Conservation (phyloP, 2,888 invertebrate genomes). For the Eustalomyia histrio region DNA sequence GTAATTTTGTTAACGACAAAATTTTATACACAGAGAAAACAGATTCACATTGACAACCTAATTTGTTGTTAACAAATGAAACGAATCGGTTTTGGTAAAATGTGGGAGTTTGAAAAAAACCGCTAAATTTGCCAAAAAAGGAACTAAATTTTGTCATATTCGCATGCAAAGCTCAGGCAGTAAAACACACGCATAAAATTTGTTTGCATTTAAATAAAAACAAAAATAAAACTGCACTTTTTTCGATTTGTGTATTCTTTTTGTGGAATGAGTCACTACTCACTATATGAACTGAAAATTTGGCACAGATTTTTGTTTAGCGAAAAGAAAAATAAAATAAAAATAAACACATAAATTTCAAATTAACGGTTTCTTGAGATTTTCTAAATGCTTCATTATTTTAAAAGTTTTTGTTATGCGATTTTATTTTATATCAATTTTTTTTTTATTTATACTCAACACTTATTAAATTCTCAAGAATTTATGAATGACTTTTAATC, state of each 20-base stretch:
- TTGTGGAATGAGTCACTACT: constrained; percentile 52
- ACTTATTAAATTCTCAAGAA: neutral
- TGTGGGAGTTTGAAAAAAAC: neutral
- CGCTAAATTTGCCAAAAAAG: no score
- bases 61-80: no score
- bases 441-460: constrained; percentile 11
- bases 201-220: constrained; percentile 16
- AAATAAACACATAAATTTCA: constrained; percentile 6
- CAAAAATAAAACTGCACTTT: constrained; percentile 3
- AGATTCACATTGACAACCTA: no score
- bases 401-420: neutral
- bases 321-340: neutral
- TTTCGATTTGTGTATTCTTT: neutral
- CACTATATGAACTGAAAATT: constrained; percentile 38
- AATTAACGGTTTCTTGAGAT: constrained; percentile 16
- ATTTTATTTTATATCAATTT: no score
- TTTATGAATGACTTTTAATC: neutral
- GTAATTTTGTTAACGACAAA: no score
- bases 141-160: neutral
- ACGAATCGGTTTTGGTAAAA: no score
- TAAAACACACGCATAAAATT: neutral
- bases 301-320: constrained; percentile 56
- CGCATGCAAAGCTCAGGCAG: neutral
- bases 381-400: neutral
- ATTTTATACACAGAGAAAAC: no score